phyloP scores from a whole-genome alignment of 1,140 invertebrate species.

The Liolophura sinensis region DNA sequence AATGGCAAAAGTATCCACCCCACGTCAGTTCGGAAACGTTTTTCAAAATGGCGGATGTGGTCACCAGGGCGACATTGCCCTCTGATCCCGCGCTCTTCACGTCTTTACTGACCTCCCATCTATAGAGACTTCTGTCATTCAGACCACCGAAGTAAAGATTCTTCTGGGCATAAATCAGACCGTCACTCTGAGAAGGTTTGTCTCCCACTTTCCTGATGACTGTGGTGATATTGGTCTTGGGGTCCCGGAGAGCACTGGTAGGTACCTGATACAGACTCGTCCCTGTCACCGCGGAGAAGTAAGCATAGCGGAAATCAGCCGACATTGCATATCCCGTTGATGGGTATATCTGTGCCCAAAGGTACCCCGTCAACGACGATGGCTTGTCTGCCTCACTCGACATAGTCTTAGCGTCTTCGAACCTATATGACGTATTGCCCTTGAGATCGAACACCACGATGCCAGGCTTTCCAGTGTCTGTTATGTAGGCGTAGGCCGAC shows the following conservation, averaged over 20 bases:
- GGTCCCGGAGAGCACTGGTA: constrained; percentile 21
- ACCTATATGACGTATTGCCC: constrained; percentile 16
- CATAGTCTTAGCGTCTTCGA: constrained; percentile 12
- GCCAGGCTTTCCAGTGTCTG: constrained; percentile 22
- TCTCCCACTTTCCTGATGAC: constrained; percentile 11
- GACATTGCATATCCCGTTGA: constrained; percentile 39
- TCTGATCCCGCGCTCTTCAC: background rate
- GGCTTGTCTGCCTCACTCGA: no score
- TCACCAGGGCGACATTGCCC: no score
- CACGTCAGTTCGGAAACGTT: no score
- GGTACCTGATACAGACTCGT: constrained; percentile 21
- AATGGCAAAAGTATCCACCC: no score
- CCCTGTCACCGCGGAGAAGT: constrained; percentile 25
- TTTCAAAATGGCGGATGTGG: no score
- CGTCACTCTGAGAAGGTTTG: constrained; percentile 21
- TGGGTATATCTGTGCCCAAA: background rate
- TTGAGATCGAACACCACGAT: constrained; percentile 25
- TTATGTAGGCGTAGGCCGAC: constrained; percentile 33
- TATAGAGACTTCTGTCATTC: constrained; percentile 18
- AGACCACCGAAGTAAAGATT: constrained; percentile 24
- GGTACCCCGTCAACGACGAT: no score
- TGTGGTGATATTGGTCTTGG: background rate
- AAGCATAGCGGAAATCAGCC: constrained; percentile 28
- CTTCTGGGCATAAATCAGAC: constrained; percentile 22
- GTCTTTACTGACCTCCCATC: constrained; percentile 3